phyloP scores from a whole-genome alignment of 2,797 vertebrate species.

The Spinus olivaceus region DNA sequence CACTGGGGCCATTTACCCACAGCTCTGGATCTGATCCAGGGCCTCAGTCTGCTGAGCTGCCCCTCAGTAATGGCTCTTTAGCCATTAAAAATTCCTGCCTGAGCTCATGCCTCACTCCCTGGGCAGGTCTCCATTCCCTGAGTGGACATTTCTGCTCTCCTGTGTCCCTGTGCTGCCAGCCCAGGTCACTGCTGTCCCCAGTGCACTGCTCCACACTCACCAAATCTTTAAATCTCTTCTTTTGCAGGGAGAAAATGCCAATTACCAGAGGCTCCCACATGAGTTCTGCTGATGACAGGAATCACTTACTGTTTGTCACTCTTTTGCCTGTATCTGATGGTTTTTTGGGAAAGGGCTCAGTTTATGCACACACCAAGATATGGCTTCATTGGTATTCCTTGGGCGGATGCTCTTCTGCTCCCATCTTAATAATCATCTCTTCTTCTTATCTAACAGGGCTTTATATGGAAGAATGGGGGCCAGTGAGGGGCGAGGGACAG shows the following conservation, averaged over 20 bases:
- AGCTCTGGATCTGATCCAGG: background rate
- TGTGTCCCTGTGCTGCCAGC: background rate
- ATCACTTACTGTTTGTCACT: slow-evolving; percentile 41
- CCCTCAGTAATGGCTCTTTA: background rate
- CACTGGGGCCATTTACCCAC: background rate
- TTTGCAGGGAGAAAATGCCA: slow-evolving; percentile 13
- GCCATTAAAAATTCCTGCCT: background rate
- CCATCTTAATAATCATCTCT: slow-evolving; percentile 67
- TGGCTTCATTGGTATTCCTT: slow-evolving; percentile 59
- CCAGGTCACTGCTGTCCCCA: background rate
- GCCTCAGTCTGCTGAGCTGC: background rate
- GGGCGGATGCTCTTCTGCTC: slow-evolving; percentile 2
- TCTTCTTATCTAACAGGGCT: slow-evolving; percentile 40
- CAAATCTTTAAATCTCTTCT: slow-evolving; percentile 1
- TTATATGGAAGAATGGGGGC: slow-evolving; percentile 8
- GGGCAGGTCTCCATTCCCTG: background rate
- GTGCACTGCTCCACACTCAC: background rate
- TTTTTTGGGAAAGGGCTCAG: slow-evolving; percentile 1
- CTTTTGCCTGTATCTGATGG: slow-evolving; percentile 8
- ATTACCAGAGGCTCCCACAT: background rate
- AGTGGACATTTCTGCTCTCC: background rate
- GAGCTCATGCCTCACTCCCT: background rate
- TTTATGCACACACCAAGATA: background rate
- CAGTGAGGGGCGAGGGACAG: slow-evolving; percentile 13
- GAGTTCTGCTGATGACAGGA: slow-evolving; percentile 37